Evolutionary conservation across 2,888 invertebrate species (phyloP).

Genomic region (Glaucopsyche alexis): DNA sequence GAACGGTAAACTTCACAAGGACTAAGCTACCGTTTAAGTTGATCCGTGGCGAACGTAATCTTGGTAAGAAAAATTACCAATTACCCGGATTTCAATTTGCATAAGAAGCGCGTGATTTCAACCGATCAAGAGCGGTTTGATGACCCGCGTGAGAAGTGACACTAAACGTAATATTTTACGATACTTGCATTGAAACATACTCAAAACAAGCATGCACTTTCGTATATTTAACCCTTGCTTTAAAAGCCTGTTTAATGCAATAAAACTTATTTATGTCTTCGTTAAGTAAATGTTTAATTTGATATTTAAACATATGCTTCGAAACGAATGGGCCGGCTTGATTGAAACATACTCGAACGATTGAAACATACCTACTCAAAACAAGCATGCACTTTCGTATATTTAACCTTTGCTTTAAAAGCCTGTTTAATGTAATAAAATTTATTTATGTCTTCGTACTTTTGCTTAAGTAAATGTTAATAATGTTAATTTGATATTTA

Average conservation of each 20-base stretch:
- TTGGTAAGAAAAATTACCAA: conserved; percentile 42
- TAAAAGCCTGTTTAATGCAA: background rate
- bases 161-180: conserved; percentile 33
- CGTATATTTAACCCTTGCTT: background rate
- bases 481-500: background rate
- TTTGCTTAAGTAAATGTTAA: background rate
- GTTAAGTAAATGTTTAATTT: background rate
- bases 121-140: conserved; percentile 59
- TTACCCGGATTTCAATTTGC: conserved; percentile 64
- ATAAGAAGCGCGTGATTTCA: conserved; percentile 56
- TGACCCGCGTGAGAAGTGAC: conserved; percentile 57
- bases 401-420: background rate
- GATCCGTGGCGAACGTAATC: conserved; percentile 29
- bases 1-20: conserved; percentile 28
- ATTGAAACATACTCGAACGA: background rate
- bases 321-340: too few species aligned
- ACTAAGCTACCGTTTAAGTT: conserved; percentile 25
- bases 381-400: background rate
- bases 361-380: conserved; percentile 13
- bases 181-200: conserved; percentile 12
- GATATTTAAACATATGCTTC: too few species aligned
- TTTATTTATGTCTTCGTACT: background rate
- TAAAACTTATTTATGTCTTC: background rate
- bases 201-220: background rate
- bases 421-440: background rate